A percentile compares a stretch with the other conserved stretches of the same genome.
phyloP scores from a whole-genome alignment of 2,113 vertebrate species.

The Actenoides lindsayi region DNA sequence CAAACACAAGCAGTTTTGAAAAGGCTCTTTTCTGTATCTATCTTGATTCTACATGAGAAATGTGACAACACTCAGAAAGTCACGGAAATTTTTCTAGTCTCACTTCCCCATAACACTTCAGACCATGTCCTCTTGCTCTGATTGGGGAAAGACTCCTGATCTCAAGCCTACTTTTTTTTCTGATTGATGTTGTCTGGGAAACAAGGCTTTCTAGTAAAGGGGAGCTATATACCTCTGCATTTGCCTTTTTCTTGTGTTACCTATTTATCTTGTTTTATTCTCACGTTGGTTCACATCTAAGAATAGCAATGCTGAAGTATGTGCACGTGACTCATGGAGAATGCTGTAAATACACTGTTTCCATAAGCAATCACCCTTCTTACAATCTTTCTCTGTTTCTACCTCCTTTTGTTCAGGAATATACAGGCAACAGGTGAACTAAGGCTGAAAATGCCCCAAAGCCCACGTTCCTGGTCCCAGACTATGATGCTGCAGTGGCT shows the following conservation, averaged over 20 bases:
- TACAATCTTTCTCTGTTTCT: background rate
- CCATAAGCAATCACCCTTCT: background rate
- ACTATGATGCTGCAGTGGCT: background rate
- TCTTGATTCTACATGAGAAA: background rate
- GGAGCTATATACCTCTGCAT: background rate
- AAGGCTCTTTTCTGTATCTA: background rate
- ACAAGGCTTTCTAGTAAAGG: conserved; percentile 3
- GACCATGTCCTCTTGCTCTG: background rate
- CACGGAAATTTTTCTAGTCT: background rate
- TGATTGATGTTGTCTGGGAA: conserved; percentile 10
- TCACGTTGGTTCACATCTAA: background rate
- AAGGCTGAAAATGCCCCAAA: background rate
- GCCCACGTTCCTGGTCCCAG: rapidly evolving
- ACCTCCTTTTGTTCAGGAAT: background rate
- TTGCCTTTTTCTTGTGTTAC: background rate
- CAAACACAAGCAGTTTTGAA: background rate
- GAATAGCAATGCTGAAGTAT: background rate
- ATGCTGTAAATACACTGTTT: background rate
- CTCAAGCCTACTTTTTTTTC: background rate
- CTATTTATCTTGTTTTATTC: background rate
- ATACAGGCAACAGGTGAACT: background rate
- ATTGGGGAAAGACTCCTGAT: background rate
- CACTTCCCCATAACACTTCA: background rate
- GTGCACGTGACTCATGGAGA: background rate
- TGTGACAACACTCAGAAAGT: background rate